Evolutionary conservation across 2,797 vertebrate genomes (phyloP), one percentile per base, ranked within the genome.

Genomic region (Arctocebus calabarensis): DNA sequence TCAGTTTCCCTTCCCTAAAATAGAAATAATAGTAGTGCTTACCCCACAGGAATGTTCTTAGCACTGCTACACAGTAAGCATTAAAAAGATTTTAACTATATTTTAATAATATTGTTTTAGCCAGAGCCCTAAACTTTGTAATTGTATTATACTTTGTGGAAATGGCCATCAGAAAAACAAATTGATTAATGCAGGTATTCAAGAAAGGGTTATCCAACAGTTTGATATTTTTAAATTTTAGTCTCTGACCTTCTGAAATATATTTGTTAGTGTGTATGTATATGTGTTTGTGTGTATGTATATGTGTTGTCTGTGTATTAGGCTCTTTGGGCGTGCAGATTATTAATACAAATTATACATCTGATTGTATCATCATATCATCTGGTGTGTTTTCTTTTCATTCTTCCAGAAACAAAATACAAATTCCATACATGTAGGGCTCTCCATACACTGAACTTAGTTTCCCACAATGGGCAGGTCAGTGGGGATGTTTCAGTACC

Each of bases 21-120:
- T 14, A 52, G n/a, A 89, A 62, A 59, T 29, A 52, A 17, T 59
- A 70, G 17, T 34, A 70, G 27, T 74, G 34, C 40, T 74, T 37
- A 73, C 16, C 5, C 61, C 25, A 43, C 0, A 83, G 34, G 1
- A 88, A 62, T 78, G 7, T 75, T 88, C 52, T 12, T 82, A 68
- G 68, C 64, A 43, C 13, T 45, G 2, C 77, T 89, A 88, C 4
- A 92, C 9, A 92, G 32, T 43, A 89, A 52, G 8, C 32, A 68
- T 81, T 75, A 27, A 68, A 81, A 89, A 94, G 45, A 22, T 37
- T 7, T 57, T 40, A 81, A 62, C 4, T 8, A 71, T 62, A 84
- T 45, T 82, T 84, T 81, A 45, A 84, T 68, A 78, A 75, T 70
- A 64, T 48, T 66, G 7, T 90, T 90, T 94, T 92, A 57, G 17